A percentile compares a stretch with the other conserved stretches of the same genome.
Conservation (phyloP, 2,797 vertebrate genomes). For the Microcaecilia unicolor region DNA sequence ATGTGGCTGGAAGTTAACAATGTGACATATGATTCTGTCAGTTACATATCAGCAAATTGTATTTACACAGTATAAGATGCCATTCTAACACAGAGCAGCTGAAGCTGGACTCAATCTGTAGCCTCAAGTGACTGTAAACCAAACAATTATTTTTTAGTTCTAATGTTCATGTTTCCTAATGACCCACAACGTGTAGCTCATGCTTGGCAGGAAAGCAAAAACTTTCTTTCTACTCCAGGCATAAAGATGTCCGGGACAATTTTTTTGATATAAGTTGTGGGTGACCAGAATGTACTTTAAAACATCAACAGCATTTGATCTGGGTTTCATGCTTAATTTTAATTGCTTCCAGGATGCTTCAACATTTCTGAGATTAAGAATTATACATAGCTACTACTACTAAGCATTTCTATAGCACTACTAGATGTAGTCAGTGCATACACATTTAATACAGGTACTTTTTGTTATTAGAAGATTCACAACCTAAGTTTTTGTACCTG, state of each 20-base stretch:
- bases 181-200: conserved; percentile 49
- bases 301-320: conserved; percentile 46
- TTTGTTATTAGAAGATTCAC: too few relatives aligned
- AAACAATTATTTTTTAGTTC: conserved; percentile 48
- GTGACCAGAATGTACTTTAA: conserved; percentile 45
- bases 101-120: conserved; percentile 36
- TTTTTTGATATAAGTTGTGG: conserved; percentile 27
- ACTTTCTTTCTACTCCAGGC: conserved; percentile 22
- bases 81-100: conserved; percentile 26
- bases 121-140: conserved; percentile 43
- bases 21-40: conserved; percentile 30
- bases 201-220: conserved; percentile 25
- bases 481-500: too few relatives aligned
- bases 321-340: conserved; percentile 44
- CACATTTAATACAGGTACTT: too few relatives aligned
- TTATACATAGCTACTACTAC: too few relatives aligned
- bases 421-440: too few relatives aligned
- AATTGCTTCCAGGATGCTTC: conserved; percentile 63
- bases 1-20: conserved; percentile 34
- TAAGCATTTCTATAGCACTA: too few relatives aligned
- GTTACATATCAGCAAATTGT: conserved; percentile 23
- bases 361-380: conserved; percentile 49
- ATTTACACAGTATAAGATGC: conserved; percentile 15
- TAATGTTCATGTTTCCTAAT: conserved; percentile 48
- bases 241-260: conserved; percentile 10